These are phyloP conservation scores for Setophaga petechia DNA, from an alignment of 2,113 vertebrate genomes.

Conservation along the genomic window DNA sequence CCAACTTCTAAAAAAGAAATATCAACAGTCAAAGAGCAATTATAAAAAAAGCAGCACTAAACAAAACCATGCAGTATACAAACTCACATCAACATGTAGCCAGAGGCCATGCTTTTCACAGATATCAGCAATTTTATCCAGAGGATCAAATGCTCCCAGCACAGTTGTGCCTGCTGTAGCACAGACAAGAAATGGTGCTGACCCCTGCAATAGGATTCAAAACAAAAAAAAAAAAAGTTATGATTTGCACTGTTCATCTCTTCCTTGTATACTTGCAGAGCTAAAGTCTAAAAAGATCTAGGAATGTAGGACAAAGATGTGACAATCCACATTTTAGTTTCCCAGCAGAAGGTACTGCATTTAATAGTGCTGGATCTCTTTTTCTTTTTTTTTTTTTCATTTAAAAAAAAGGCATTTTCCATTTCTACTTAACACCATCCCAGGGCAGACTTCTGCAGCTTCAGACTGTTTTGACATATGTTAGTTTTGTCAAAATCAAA, in stretches of 20 bases:
- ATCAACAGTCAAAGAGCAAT: not conserved
- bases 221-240: not conserved
- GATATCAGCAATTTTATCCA: slow-evolving; percentile 78
- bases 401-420: not conserved
- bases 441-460: not conserved
- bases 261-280: not conserved
- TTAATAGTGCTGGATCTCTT: not conserved
- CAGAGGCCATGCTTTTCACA: slow-evolving; percentile 79
- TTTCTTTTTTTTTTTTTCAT: too few species aligned
- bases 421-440: not conserved
- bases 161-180: slow-evolving; percentile 85
- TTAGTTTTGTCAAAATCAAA: slow-evolving; percentile 32
- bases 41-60: not conserved
- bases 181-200: slow-evolving; percentile 82
- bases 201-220: slow-evolving; percentile 73
- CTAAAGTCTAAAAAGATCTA: not conserved
- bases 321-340: not conserved
- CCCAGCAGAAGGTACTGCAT: not conserved
- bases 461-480: slow-evolving; percentile 45
- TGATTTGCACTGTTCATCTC: not conserved
- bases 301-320: not conserved
- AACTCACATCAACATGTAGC: slow-evolving; percentile 86
- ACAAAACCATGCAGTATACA: not conserved
- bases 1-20: not conserved
- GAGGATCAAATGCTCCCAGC: slow-evolving; percentile 83